A percentile compares a stretch with the other conserved stretches of the same genome.
These are phyloP conservation scores for Aphrophora alni DNA, from an alignment of 2,888 invertebrate genomes.

Conservation along the genomic window DNA sequence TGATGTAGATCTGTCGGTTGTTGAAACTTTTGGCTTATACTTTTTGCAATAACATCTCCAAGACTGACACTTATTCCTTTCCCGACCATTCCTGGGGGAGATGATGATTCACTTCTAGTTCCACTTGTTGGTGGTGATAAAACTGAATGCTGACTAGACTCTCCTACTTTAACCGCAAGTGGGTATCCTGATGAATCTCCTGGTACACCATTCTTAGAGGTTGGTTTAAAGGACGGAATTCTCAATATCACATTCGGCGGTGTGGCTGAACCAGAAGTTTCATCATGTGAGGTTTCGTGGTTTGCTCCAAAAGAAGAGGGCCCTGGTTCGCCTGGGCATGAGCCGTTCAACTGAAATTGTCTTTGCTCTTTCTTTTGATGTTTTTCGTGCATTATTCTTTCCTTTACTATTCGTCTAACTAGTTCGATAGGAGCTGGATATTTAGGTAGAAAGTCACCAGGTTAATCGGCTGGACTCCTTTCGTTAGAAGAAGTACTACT, in stretches of 20 bases:
- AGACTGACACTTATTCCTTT: conserved; percentile 69
- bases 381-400: conserved; percentile 58
- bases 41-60: conserved; percentile 90
- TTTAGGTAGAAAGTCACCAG: conserved; percentile 54
- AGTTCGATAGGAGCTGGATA: conserved; percentile 58
- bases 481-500: conserved; percentile 49
- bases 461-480: conserved; percentile 50
- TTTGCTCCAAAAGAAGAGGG: conserved; percentile 51
- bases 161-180: conserved; percentile 47
- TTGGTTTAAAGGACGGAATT: conserved; percentile 90
- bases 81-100: conserved; percentile 55
- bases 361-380: conserved; percentile 51
- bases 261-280: conserved; percentile 47
- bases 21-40: conserved; percentile 75
- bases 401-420: conserved; percentile 64
- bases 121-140: conserved; percentile 37
- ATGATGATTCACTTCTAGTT: conserved; percentile 46
- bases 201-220: conserved; percentile 47
- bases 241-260: conserved; percentile 77
- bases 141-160: conserved; percentile 45
- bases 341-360: conserved; percentile 44
- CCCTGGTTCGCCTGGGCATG: conserved; percentile 53
- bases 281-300: conserved; percentile 29
- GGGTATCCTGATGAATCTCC: conserved; percentile 53
- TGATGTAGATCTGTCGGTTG: conserved; percentile 53